Evolutionary conservation across 2,888 invertebrate species (phyloP).

Genomic region (Ornithoptera alexandrae): DNA sequence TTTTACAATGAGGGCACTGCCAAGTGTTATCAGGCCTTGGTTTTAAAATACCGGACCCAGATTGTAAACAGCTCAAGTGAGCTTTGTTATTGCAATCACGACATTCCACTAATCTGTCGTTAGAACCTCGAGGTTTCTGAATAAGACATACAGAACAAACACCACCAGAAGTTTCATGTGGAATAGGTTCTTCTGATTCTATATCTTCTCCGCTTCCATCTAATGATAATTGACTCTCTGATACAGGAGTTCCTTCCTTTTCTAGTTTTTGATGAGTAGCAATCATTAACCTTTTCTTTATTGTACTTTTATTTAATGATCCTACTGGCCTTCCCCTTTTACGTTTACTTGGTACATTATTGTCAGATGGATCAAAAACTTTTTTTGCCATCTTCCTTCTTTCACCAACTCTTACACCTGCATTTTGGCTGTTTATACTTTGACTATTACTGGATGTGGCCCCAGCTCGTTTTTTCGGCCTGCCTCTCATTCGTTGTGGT

Average conservation of each 20-base stretch:
- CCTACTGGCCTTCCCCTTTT: constrained; percentile 85
- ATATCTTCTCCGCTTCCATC: constrained; percentile 72
- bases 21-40: constrained; percentile 85
- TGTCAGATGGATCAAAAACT: constrained; percentile 92
- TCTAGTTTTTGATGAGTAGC: constrained; percentile 49
- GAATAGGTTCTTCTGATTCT: constrained; percentile 63
- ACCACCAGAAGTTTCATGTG: constrained; percentile 75
- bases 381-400: constrained; percentile 88
- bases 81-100: constrained; percentile 87
- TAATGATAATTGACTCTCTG: constrained; percentile 64
- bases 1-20: constrained; percentile 95
- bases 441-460: constrained; percentile 52
- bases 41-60: constrained; percentile 83
- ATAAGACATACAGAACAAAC: constrained; percentile 82
- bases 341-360: constrained; percentile 85
- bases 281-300: constrained; percentile 73
- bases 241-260: constrained; percentile 59
- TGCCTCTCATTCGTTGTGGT: constrained; percentile 69
- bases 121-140: constrained; percentile 79
- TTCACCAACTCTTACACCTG: constrained; percentile 79
- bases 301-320: constrained; percentile 80
- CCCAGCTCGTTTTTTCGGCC: constrained; percentile 64
- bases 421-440: constrained; percentile 53
- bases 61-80: constrained; percentile 84
- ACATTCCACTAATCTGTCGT: constrained; percentile 84